These are phyloP conservation scores for Apis florea DNA, from an alignment of 1,140 invertebrate species.

Conservation along the genomic window DNA sequence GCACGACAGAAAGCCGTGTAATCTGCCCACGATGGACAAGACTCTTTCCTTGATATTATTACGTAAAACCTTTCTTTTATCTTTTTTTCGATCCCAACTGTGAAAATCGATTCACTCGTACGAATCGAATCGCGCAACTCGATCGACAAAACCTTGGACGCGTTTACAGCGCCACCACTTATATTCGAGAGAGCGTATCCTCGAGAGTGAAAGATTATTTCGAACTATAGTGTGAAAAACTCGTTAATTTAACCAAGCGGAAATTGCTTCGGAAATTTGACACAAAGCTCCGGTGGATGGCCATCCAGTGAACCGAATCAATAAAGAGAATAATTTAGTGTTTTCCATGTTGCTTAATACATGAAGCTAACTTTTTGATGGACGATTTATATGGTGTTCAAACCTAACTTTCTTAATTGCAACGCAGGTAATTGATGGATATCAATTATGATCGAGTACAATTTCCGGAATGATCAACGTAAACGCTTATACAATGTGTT, in stretches of 20 bases:
- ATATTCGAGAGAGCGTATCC: conserved; percentile 22
- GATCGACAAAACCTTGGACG: conserved; percentile 42
- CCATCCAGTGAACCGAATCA: conserved; percentile 12
- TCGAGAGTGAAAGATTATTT: conserved; percentile 2
- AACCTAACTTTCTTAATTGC: neutral
- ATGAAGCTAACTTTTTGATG: neutral
- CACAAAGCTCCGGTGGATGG: neutral
- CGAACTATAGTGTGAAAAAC: neutral
- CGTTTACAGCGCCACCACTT: conserved; percentile 13
- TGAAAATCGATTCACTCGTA: conserved; percentile 15
- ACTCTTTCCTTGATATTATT: neutral
- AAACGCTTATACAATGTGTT: neutral
- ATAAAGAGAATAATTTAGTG: neutral
- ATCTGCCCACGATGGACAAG: conserved; percentile 2
- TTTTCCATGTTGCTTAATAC: conserved; percentile 19
- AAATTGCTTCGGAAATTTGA: conserved; percentile 39
- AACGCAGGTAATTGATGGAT: conserved; percentile 10
- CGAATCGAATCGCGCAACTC: neutral
- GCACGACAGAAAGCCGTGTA: neutral
- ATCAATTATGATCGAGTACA: neutral
- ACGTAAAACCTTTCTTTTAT: neutral
- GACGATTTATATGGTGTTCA: neutral
- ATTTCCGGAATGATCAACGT: conserved; percentile 1
- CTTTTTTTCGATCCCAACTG: neutral
- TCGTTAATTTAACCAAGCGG: conserved; percentile 13